Base-by-base conservation (phyloP, 2,113 vertebrate species). In the Chaetops frenatus region DNA sequence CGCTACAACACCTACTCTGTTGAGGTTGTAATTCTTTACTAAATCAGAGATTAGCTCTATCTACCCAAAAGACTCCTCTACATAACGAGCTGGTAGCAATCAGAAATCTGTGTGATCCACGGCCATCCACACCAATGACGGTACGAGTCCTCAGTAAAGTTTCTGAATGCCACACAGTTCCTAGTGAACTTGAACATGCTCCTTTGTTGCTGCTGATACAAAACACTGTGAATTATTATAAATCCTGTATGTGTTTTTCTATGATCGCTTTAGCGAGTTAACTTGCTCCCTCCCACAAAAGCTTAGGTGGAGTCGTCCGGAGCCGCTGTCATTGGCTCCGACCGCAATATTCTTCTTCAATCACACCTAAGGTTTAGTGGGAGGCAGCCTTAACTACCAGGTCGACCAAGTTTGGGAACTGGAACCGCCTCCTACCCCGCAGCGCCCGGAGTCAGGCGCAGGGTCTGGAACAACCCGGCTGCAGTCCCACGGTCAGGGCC, bases 401-500 rank as follows among this genome's bases (percentile, higher is more conserved):
- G 27, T 23, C 18, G 33, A 21, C 60, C 51, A 28, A 89, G 56
- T 36, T 20, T 5, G 60, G 72, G 40, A 81, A 54, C 44, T 7
- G 78, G 8, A 40, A 53, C 2, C 29, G 8, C 64, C 58, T n/a
- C 56, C 53, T 1, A 15, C 27, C 16, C 85, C n/a, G 15, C 48
- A 25, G 18, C 60, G 31, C 45, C 36, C 61, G 0, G 17, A 54
- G 48, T 7, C 17, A 13, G 12, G 25, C 31, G 8, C 48, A 17
- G 22, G 4, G 2, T 19, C 56, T 3, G n/a, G 4, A 62, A 33
- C 56, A 35, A 2, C 16, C 31, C 36, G 31, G 6, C 64, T 1
- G 3, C 8, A 7, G 4, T 2, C 36, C 7, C 9, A 3, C 38
- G 5, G 3, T 1, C 42, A 22, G 27, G 2, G 11, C 6, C 7